These are phyloP conservation scores for Australoheros scitulus DNA, from an alignment of 2,113 vertebrate genomes.

Conservation along the genomic window DNA sequence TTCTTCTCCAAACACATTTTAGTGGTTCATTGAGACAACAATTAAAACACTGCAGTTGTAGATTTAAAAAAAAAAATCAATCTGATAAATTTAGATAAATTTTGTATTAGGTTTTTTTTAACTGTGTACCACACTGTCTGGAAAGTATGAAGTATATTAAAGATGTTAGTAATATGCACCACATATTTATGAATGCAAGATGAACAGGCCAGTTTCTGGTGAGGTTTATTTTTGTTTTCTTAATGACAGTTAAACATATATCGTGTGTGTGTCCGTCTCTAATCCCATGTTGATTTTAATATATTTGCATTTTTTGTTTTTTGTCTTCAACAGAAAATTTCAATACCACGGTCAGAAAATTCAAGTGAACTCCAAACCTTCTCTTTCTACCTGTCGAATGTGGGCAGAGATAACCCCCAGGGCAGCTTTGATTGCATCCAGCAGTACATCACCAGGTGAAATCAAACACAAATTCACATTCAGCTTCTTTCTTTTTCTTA, in stretches of 20 bases:
- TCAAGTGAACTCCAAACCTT: conserved; percentile 85
- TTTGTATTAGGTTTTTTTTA: background rate
- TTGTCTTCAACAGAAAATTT: conserved; percentile 82
- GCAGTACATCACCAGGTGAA: conserved; percentile 94
- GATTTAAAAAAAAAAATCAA: background rate
- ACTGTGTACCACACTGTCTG: background rate
- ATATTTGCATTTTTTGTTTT: background rate
- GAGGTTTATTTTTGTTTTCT: background rate
- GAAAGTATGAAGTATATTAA: background rate
- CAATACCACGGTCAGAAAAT: conserved; percentile 86
- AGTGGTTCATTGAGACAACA: background rate
- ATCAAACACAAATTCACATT: background rate
- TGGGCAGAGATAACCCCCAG: conserved; percentile 95
- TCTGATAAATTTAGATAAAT: background rate
- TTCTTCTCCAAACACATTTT: conserved; percentile 28
- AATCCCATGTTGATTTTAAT: background rate
- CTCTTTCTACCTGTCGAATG: conserved; percentile 93
- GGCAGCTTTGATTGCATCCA: conserved; percentile 98
- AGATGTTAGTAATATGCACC: background rate
- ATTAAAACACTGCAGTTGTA: background rate
- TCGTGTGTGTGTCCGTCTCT: no score
- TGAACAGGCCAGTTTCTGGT: background rate
- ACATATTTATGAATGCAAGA: background rate
- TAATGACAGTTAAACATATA: no score
- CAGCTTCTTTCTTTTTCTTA: background rate